These are phyloP conservation scores for Caretta caretta DNA, from an alignment of 2,113 vertebrate species.

Conservation along the genomic window DNA sequence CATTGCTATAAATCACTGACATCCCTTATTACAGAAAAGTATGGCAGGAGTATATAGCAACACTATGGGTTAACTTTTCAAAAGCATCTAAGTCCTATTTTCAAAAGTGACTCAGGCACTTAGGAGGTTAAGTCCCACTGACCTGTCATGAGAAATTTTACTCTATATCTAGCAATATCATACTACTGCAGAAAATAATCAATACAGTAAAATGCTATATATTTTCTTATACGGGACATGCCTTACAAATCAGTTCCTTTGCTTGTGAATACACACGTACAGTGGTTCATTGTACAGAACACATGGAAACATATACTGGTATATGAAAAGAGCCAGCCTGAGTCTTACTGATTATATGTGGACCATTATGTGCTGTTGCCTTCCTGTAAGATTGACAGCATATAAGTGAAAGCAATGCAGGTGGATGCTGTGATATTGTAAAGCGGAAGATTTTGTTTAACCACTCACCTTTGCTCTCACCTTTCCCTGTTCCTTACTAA, in stretches of 20 bases:
- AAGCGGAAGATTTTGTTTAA: not conserved
- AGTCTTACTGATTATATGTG: not conserved
- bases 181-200: not conserved
- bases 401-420: not conserved
- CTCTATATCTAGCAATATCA: not conserved
- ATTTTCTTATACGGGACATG: not conserved
- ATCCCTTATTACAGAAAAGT: accelerated
- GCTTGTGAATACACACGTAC: not conserved
- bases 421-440: not conserved
- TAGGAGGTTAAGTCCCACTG: not conserved
- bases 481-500: not conserved
- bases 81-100: not conserved
- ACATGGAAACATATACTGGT: not conserved
- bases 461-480: not conserved
- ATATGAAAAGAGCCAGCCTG: not conserved
- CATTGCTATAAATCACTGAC: not conserved
- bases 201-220: not conserved
- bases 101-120: not conserved
- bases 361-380: not conserved
- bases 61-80: not conserved
- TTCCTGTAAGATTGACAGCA: not conserved
- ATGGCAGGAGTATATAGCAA: not conserved
- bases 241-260: not conserved
- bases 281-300: not conserved
- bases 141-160: conserved; percentile 10